Evolutionary conservation across 23 tunicate species (phyloP), one percentile per base, ranked within the genome.

Genomic region (Clavelina lepadiformis): DNA sequence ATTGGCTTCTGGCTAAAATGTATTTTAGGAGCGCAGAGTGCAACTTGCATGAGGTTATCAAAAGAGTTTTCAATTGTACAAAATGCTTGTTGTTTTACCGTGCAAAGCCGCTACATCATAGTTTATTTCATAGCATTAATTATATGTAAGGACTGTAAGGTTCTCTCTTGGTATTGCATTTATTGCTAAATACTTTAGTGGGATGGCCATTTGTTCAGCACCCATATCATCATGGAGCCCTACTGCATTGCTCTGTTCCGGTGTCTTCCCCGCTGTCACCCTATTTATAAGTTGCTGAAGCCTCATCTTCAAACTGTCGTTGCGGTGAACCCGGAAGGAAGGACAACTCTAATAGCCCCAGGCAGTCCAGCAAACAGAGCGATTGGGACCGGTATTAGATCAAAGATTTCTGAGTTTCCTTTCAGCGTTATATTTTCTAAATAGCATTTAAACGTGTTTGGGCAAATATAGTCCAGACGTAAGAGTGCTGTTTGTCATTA

Each of bases 1-100:
- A 78, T 57, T 78, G 85, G 85, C 35, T 78, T 46, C 46, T 78
- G 46, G 85, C 85, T 7, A 69, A 69, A 38, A 58, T 78, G 85
- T 55, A 76, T 31, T 78, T 45, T 37, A 73, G 58, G 28, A 27
- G 27, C 35, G 46, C 28, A 2, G 31, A 31, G 28, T 28, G 31
- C 26, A 69, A 31, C 51, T 19, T 35, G 1, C 61, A 51, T 53
- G 45, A 51, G 62, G 61, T 51, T 15, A 8, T 21, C 2, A 57
- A 57, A n/a, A n/a, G n/a, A n/a, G n/a, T n/a, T n/a, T n/a, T n/a
- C n/a, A n/a, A n/a, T n/a, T n/a, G n/a, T n/a, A n/a, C n/a, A n/a
- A n/a, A n/a, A n/a, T n/a, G n/a, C n/a, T n/a, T n/a, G n/a, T n/a
- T n/a, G n/a, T n/a, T n/a, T n/a, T n/a, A n/a, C n/a, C n/a, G n/a